Percentiles rank a stretch among this genome's conserved stretches.
phyloP scores from a whole-genome alignment of 2,888 invertebrate species.

The Ophonus ardosiacus region DNA sequence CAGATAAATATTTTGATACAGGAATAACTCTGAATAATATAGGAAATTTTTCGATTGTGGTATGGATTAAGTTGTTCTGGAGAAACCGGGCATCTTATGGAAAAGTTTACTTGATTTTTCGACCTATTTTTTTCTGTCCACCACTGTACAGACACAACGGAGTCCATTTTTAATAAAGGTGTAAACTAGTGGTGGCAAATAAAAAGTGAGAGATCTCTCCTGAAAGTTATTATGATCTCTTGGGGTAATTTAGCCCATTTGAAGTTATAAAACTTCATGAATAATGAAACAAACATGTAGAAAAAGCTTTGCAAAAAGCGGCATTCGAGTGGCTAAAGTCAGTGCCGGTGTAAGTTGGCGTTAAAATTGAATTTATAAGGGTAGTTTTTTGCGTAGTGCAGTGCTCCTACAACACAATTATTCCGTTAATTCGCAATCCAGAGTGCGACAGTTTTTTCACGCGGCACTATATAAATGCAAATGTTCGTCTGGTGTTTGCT shows the following conservation, averaged over 20 bases:
- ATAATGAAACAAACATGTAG: slow-evolving; percentile 14
- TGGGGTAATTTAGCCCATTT: not conserved
- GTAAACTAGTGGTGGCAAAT: not conserved
- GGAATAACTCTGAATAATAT: too few relatives aligned
- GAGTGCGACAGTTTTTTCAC: slow-evolving; percentile 41
- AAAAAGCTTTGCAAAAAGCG: not conserved
- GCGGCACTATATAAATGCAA: slow-evolving; percentile 57
- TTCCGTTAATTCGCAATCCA: slow-evolving; percentile 40
- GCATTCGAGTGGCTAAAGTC: not conserved
- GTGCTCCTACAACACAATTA: slow-evolving; percentile 32
- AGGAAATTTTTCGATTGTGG: too few relatives aligned
- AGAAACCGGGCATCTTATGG: too few relatives aligned
- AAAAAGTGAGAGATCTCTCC: not conserved
- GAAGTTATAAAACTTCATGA: slow-evolving; percentile 6
- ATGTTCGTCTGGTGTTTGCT: slow-evolving; percentile 50
- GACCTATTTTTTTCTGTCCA: too few relatives aligned
- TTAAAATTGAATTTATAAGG: slow-evolving; percentile 47
- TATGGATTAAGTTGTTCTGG: too few relatives aligned
- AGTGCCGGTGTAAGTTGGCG: slow-evolving; percentile 7
- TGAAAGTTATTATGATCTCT: not conserved
- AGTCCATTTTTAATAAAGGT: not conserved
- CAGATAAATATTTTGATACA: too few relatives aligned
- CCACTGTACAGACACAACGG: not conserved
- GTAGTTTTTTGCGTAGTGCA: slow-evolving; percentile 20
- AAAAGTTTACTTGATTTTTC: too few relatives aligned